phyloP scores from a whole-genome alignment of 2,113 vertebrate species.

The Nannobrachium achirus region DNA sequence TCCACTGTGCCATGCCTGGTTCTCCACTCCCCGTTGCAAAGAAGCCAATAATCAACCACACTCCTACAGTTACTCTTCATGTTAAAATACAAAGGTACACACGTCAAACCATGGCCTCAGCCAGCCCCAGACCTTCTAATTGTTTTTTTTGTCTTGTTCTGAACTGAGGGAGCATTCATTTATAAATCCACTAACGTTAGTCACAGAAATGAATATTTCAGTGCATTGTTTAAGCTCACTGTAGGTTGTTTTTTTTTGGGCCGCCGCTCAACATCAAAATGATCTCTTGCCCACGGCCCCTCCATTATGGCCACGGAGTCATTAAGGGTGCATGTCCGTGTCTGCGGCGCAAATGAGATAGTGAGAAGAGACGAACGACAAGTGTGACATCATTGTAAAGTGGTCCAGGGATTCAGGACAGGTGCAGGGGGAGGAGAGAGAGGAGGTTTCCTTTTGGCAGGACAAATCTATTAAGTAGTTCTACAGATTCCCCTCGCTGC shows the following conservation, averaged over 20 bases:
- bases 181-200: constrained; percentile 23
- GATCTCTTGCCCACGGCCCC: constrained; percentile 35
- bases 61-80: constrained; percentile 44
- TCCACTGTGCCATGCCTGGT: constrained; percentile 45
- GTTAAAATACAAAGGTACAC: constrained; percentile 13
- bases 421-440: constrained; percentile 38
- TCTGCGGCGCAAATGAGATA: constrained; percentile 49
- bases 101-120: constrained; percentile 28
- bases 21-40: constrained; percentile 45
- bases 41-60: constrained; percentile 30
- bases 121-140: constrained; percentile 11
- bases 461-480: constrained; percentile 69
- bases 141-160: constrained; percentile 16
- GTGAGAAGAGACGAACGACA: constrained; percentile 36
- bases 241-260: constrained; percentile 3
- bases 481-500: constrained; percentile 56
- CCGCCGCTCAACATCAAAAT: constrained; percentile 40
- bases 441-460: constrained; percentile 46
- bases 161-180: constrained; percentile 1
- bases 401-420: constrained; percentile 54
- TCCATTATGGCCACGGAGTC: constrained; percentile 43
- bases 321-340: constrained; percentile 48
- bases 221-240: constrained; percentile 15
- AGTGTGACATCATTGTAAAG: constrained; percentile 58
- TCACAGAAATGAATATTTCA: constrained; percentile 4